Evolutionary conservation across 2,888 invertebrate genomes (phyloP).

Genomic region (Lydus trimaculatus): DNA sequence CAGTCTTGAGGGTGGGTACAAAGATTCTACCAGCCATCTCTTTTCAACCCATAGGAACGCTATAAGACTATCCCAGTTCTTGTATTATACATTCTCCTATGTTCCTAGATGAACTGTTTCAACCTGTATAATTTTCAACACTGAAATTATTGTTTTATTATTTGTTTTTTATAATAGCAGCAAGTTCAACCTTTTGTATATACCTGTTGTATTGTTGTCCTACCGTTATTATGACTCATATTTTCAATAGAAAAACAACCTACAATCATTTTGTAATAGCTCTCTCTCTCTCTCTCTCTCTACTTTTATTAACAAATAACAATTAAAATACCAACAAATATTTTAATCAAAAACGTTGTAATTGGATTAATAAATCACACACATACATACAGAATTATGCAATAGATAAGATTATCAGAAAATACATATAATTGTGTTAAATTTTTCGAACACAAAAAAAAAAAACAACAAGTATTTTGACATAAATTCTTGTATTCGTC

Average conservation of each 20-base stretch:
- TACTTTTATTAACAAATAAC: background rate
- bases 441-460: no score
- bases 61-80: no score
- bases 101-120: no score
- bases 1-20: no score
- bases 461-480: background rate
- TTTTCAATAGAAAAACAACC: background rate
- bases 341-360: no score
- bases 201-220: background rate
- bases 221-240: constrained; percentile 3
- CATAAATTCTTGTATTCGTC: constrained; percentile 1
- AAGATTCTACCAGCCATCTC: no score
- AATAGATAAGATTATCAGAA: background rate
- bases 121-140: no score
- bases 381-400: background rate
- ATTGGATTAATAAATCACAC: background rate
- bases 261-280: background rate
- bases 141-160: background rate
- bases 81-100: no score
- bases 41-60: no score
- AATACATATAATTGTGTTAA: background rate
- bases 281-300: no score
- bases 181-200: background rate
- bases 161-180: background rate
- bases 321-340: background rate